Evolutionary conservation across 2,113 vertebrate genomes (phyloP), one percentile per base, ranked within the genome.

Genomic region (Entosphenus tridentatus): DNA sequence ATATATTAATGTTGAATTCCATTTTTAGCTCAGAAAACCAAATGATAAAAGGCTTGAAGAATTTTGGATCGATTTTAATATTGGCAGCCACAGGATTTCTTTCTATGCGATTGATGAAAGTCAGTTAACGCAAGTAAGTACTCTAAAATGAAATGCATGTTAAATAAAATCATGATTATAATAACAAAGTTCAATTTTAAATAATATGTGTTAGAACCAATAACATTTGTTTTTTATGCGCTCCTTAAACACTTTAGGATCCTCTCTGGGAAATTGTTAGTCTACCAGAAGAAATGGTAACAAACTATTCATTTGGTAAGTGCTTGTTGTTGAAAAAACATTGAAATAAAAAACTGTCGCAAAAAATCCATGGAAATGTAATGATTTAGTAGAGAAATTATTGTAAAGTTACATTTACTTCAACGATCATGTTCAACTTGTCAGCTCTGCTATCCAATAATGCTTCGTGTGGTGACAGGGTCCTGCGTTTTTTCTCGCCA

Each of bases 31-130:
- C 12, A 78, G 86, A 67, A 85, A 86, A 76, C 93, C 93, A 3
- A 10, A 76, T 57, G 91, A 98, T 85, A 87, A 92, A 68, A 91
- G 89, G 57, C 82, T 95, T 71, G 83, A 95, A 70, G 84, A 86
- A n/a, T 96, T 89, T 74, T 98, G 93, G 93, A 77, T 98, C 57
- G 93, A 96, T 79, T 98, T 98, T 75, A 98, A 98, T 69, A 21
- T 86, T 56, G 84, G 83, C 65, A 96, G 87, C 73, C 82, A 76
- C 72, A 87, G 86, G 73, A 75, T 96, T 56, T 95, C 91, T 6
- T 95, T 98, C 78, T 96, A 95, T 75, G 82, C 84, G 75, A 75
- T 80, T 73, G 74, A 84, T 70, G 79, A 80, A 70, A 78, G 83
- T 80, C 75, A 78, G 16, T 77, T 82, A 83, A 76, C 77, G 74